Conservation (phyloP, 2,888 invertebrate genomes). For the Cheilosia scutellata region DNA sequence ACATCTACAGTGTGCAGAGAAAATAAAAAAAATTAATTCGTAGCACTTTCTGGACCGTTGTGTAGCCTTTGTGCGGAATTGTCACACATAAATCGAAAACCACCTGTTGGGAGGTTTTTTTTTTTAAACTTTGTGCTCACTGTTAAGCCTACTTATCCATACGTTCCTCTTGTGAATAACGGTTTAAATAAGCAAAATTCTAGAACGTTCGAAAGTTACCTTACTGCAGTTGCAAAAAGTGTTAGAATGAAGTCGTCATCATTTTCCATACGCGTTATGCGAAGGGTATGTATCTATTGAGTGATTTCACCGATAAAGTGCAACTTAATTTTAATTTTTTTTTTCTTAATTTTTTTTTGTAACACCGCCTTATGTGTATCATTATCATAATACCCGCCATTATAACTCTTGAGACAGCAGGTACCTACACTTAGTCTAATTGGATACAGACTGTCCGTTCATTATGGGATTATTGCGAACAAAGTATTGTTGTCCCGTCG, state of each 20-base stretch:
- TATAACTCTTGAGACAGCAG: conserved; percentile 4
- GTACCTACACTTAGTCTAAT: conserved; percentile 44
- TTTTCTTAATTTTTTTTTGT: conserved; percentile 16
- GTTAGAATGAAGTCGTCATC: conserved; percentile 73
- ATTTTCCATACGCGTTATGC: conserved; percentile 74
- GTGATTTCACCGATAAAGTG: background rate
- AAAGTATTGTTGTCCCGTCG: conserved; percentile 15
- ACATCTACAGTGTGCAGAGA: conserved; percentile 19
- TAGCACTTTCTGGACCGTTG: too few relatives aligned
- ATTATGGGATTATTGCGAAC: conserved; percentile 20
- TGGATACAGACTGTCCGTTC: conserved; percentile 19
- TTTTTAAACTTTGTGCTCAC: conserved; percentile 24
- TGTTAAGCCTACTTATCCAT: conserved; percentile 29
- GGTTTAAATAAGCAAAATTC: conserved; percentile 5
- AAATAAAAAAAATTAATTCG: background rate
- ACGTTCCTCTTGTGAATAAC: background rate
- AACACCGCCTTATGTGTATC: background rate
- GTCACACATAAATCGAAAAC: conserved; percentile 39
- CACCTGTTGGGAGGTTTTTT: conserved; percentile 63
- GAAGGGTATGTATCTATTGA: conserved; percentile 67
- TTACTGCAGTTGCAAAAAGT: conserved; percentile 30
- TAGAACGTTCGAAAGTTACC: background rate
- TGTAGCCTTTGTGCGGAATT: background rate
- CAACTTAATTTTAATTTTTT: background rate
- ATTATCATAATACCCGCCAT: conserved; percentile 17